Evolutionary conservation across 2,113 vertebrate genomes (phyloP), one percentile per base, ranked within the genome.

Genomic region (Scomber scombrus): DNA sequence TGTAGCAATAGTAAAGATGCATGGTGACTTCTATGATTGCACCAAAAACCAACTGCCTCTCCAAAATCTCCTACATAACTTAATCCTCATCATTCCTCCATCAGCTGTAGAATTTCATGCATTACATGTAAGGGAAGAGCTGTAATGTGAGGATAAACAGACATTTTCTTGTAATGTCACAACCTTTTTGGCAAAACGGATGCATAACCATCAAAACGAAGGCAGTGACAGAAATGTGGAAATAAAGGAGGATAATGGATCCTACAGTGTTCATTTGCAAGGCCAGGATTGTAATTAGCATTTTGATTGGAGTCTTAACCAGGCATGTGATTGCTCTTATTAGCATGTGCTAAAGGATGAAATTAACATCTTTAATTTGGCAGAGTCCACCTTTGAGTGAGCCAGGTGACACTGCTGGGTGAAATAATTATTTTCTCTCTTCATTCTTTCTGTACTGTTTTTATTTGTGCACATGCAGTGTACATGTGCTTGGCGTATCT

Each of bases 281-380:
- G 34, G 5, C 64, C 0, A 1, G n/a, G 55, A 66, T 52, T 80
- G 58, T 81, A 87, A 89, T 91, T 92, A 87, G 66, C 82, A 85
- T 89, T 89, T 89, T 89, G 62, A 92, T 88, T 82, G 74, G 55
- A 72, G 71, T 66, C 66, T 63, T 71, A 87, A 70, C 11, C 74
- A 86, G 68, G 68, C 77, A 86, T 77, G 77, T 79, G 75, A 75
- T 88, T 82, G 75, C 57, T 82, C 80, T 60, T 75, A 75, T 91
- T 81, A 84, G 63, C 3, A 4, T 67, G 43, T 66, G 51, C 60
- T 82, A 81, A 54, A 72, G 78, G 74, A 81, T 76, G 58, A 85
- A 86, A 91, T 87, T 75, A 80, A 63, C 85, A 78, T 81, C 73
- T 87, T 85, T 81, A 85, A 87, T 90, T 86, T 79, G 75, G 55